Evolutionary conservation across 2,888 invertebrate species (phyloP), one percentile per base, ranked within the genome.

Genomic region (Seira sanloemensis): DNA sequence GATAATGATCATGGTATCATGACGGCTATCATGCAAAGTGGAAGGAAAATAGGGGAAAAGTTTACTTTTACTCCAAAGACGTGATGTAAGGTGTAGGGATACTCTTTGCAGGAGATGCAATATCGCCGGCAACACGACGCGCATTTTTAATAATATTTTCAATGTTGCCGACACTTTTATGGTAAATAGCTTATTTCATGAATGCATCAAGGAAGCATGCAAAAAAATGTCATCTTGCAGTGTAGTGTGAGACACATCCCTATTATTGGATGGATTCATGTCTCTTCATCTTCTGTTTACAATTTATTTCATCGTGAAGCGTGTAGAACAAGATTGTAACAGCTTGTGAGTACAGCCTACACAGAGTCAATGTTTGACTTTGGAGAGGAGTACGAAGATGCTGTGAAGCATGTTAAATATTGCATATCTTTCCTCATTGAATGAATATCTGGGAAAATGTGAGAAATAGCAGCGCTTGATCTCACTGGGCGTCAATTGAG

Each of bases 401-500:
- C 37, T 12, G 37, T 37, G 37, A 37, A 37, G 37, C 4, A 7
- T 37, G 4, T 37, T 37, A 4, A 37, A 37, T 4, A 37, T n/a
- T n/a, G 37, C 37, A 37, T 74, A 58, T 74, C 74, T 62, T 74
- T 25, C n/a, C n/a, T n/a, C n/a, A n/a, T n/a, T n/a, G n/a, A n/a
- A n/a, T n/a, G n/a, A n/a, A n/a, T n/a, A 71, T 66, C 69, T 78
- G 67, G 66, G n/a, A n/a, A 79, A 84, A 37, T 12, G 79, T 62
- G 46, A 66, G 69, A 66, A 76, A 69, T 67, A 62, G 74, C 66
- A 78, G 85, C n/a, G n/a, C n/a, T 66, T 85, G 81, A 82, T 85
- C 78, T 77, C 66, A 71, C 54, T 72, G 77, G 86, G 86, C 86
- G 86, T 86, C 79, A 84, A 86, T 86, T 84, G 84, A 86, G 86